Evolutionary conservation across 1,140 invertebrate species (phyloP).

Genomic region (Latrodectus geometricus): DNA sequence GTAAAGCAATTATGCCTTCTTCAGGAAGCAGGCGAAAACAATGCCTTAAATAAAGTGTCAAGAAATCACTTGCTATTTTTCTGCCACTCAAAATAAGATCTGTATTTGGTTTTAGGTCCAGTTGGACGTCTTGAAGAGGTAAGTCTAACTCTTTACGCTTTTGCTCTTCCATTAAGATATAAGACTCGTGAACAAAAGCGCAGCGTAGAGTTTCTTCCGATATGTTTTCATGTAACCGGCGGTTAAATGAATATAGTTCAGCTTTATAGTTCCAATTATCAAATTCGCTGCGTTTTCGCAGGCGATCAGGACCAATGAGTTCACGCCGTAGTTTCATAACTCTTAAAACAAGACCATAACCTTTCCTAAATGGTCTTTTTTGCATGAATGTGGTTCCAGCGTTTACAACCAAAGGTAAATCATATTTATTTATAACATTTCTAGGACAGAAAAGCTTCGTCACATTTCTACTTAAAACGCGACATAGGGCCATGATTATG

Average conservation of each 20-base stretch:
- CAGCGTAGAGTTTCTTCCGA: slow-evolving; percentile 76
- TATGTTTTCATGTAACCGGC: slow-evolving; percentile 87
- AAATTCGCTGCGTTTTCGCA: slow-evolving; percentile 54
- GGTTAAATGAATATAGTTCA: slow-evolving; percentile 89
- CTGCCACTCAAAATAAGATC: slow-evolving; percentile 78
- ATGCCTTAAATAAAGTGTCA: slow-evolving; percentile 74
- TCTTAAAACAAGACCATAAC: neutral
- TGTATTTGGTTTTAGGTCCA: slow-evolving; percentile 78
- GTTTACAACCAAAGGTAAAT: neutral
- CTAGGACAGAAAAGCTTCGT: neutral
- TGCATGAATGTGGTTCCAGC: neutral
- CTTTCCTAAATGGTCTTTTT: slow-evolving; percentile 7
- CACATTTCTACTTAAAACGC: neutral
- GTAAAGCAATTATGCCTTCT: slow-evolving; percentile 75
- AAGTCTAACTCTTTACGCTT: slow-evolving; percentile 79
- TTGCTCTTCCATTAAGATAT: slow-evolving; percentile 79
- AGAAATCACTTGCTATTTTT: slow-evolving; percentile 73
- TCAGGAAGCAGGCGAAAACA: slow-evolving; percentile 80
- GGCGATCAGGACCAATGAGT: slow-evolving; percentile 27
- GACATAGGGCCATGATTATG: slow-evolving; percentile 12
- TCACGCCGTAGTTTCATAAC: slow-evolving; percentile 41
- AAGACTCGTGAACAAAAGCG: slow-evolving; percentile 85
- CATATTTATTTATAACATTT: neutral
- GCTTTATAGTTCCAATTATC: slow-evolving; percentile 82
- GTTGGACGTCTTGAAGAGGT: slow-evolving; percentile 69